Evolutionary conservation across 2,113 vertebrate genomes (phyloP).

Genomic region (Oncorhynchus clarkii): DNA sequence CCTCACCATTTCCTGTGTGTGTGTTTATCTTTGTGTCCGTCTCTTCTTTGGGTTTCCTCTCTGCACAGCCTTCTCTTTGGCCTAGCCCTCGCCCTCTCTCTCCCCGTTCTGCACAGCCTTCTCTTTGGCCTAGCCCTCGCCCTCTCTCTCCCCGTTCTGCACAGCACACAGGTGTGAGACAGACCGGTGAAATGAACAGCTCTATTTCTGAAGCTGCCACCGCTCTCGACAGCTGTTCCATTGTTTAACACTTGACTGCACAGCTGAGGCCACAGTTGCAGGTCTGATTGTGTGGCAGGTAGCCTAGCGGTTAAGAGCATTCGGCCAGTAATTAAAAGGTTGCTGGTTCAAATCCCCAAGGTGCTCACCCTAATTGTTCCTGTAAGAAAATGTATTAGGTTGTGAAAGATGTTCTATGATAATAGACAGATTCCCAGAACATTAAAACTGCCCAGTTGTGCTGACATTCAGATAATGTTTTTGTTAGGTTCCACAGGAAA

Average conservation of each 20-base stretch:
- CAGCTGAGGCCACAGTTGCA: slow-evolving; percentile 35
- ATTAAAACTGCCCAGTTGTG: too few relatives aligned
- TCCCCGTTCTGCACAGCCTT: slow-evolving; percentile 14
- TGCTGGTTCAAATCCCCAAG: too few relatives aligned
- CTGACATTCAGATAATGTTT: too few relatives aligned
- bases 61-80: slow-evolving; percentile 14
- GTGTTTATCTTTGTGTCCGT: slow-evolving; percentile 20
- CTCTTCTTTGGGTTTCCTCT: slow-evolving; percentile 23
- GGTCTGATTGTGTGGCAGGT: slow-evolving; percentile 31
- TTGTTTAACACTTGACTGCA: slow-evolving; percentile 45
- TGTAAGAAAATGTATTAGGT: too few relatives aligned
- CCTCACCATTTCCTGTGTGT: slow-evolving; percentile 7
- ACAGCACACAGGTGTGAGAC: slow-evolving; percentile 49
- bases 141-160: background rate
- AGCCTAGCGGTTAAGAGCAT: too few relatives aligned
- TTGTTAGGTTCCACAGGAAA: too few relatives aligned
- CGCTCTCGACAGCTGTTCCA: slow-evolving; percentile 52
- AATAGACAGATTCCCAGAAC: too few relatives aligned
- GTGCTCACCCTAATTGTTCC: too few relatives aligned
- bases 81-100: too few relatives aligned
- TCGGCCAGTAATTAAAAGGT: too few relatives aligned
- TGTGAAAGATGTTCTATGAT: too few relatives aligned
- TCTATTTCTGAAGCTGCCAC: slow-evolving; percentile 54
- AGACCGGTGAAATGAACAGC: slow-evolving; percentile 56
- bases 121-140: slow-evolving; percentile 1